phyloP scores from a whole-genome alignment of 2,888 invertebrate genomes.

The Drosophila fulvimacula region DNA sequence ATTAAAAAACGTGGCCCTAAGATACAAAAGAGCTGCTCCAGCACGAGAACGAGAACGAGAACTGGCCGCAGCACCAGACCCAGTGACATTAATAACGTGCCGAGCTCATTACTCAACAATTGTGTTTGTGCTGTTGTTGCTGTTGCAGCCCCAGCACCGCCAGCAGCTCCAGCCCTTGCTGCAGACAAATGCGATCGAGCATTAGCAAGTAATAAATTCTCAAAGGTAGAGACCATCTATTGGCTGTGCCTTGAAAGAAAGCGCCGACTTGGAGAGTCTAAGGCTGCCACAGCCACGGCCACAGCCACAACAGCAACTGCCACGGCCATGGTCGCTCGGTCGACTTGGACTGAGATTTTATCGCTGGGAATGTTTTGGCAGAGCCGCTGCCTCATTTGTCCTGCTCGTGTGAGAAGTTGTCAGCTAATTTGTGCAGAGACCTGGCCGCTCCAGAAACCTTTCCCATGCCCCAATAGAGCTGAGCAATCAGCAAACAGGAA shows the following conservation, averaged over 20 bases:
- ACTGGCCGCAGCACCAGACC: constrained; percentile 24
- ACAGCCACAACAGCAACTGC: not conserved
- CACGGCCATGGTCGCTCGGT: constrained; percentile 15
- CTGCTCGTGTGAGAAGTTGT: constrained; percentile 54
- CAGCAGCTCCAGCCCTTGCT: constrained; percentile 49
- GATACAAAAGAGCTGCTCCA: constrained; percentile 44
- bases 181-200: constrained; percentile 75
- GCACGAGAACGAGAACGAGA: constrained; percentile 31
- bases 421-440: constrained; percentile 52
- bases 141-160: constrained; percentile 3
- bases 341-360: constrained; percentile 48
- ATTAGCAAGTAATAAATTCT: constrained; percentile 83
- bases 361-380: constrained; percentile 58
- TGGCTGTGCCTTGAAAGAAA: constrained; percentile 54
- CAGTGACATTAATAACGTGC: constrained; percentile 79
- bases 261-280: constrained; percentile 36
- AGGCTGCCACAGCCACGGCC: not conserved
- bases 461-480: constrained; percentile 17
- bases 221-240: constrained; percentile 59
- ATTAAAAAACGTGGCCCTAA: constrained; percentile 82
- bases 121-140: constrained; percentile 48
- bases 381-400: constrained; percentile 60
- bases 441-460: constrained; percentile 7
- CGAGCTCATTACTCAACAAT: constrained; percentile 79
- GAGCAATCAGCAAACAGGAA: constrained; percentile 16